phyloP scores from a whole-genome alignment of 92 coral and sea anemone genomes.

The Parazoanthus atlanticus region DNA sequence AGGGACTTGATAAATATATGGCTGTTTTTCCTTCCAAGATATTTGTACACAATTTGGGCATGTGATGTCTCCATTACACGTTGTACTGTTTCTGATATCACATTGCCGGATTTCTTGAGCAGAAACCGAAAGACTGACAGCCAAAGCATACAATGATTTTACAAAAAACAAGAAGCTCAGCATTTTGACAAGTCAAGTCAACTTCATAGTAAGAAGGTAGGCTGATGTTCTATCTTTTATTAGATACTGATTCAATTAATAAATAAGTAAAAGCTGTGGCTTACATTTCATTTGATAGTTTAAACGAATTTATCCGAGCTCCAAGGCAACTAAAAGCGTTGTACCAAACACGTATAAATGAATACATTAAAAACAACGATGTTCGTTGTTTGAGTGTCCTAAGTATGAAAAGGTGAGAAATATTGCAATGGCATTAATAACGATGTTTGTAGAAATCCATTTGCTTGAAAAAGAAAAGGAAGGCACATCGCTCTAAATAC shows the following conservation, averaged over 20 bases:
- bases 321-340: too few relatives aligned
- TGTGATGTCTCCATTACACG: background rate
- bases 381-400: too few relatives aligned
- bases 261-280: too few relatives aligned
- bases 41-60: conserved; percentile 4
- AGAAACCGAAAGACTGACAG: background rate
- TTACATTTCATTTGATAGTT: too few relatives aligned
- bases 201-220: background rate
- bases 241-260: background rate
- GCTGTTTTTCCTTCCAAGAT: conserved; percentile 7
- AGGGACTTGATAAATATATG: background rate
- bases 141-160: background rate
- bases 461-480: too few relatives aligned
- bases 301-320: too few relatives aligned
- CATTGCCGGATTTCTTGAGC: background rate
- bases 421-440: too few relatives aligned
- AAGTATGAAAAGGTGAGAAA: too few relatives aligned
- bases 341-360: too few relatives aligned
- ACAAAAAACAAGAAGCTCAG: background rate
- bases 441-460: too few relatives aligned
- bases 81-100: background rate
- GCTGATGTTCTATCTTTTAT: background rate
- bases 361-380: too few relatives aligned
- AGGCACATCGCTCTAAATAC: too few relatives aligned
- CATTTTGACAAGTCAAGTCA: background rate